Evolutionary conservation across 2,888 invertebrate species (phyloP).

Genomic region (Cephus runcator): DNA sequence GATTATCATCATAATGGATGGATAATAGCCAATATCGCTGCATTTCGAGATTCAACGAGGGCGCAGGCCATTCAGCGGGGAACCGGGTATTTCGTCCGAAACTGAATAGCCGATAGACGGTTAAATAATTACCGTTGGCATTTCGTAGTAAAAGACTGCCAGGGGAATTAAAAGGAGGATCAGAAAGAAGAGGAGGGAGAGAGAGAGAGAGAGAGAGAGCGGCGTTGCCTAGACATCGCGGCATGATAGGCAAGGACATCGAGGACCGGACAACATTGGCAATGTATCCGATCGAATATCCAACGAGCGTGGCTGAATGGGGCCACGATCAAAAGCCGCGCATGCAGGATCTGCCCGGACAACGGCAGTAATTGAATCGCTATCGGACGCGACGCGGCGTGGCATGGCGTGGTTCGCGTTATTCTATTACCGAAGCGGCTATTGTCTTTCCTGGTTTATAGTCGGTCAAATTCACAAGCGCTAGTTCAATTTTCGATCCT

Average conservation of each 20-base stretch:
- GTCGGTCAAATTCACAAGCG: conserved; percentile 30
- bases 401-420: conserved; percentile 51
- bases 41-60: conserved; percentile 27
- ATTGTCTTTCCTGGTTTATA: conserved; percentile 61
- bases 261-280: conserved; percentile 47
- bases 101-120: no score
- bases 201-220: no score
- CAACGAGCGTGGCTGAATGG: conserved; percentile 45
- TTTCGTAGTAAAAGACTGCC: no score
- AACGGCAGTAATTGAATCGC: conserved; percentile 62
- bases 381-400: conserved; percentile 43
- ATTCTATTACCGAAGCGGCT: conserved; percentile 61
- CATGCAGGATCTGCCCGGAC: conserved; percentile 50
- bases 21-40: conserved; percentile 54
- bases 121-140: no score
- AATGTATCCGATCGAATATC: conserved; percentile 56
- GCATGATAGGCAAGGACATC: conserved; percentile 11
- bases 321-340: conserved; percentile 52
- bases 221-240: background rate
- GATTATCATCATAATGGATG: conserved; percentile 41
- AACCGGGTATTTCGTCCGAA: no score
- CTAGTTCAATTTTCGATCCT: conserved; percentile 26
- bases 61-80: no score
- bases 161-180: no score
- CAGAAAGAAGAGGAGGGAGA: no score